phyloP scores from a whole-genome alignment of 2,797 vertebrate genomes.

The Octomys mimax region DNA sequence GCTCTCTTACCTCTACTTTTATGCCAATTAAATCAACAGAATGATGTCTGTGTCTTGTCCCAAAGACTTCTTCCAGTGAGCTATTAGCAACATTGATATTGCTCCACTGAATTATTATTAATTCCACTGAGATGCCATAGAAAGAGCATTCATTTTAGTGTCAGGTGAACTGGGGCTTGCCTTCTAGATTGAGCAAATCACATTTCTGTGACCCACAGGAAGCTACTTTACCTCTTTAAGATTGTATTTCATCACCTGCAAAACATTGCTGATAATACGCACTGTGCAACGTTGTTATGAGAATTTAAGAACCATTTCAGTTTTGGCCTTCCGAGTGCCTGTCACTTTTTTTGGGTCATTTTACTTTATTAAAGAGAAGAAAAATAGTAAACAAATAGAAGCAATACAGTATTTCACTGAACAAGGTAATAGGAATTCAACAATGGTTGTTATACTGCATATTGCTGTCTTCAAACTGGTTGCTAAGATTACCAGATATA shows the following conservation, averaged over 20 bases:
- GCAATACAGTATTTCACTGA: too few relatives aligned
- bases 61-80: neutral
- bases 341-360: too few relatives aligned
- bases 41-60: neutral
- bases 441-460: too few relatives aligned
- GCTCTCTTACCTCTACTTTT: too few relatives aligned
- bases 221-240: neutral
- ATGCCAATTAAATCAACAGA: neutral
- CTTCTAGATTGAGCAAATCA: neutral
- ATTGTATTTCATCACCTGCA: neutral
- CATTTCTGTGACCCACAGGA: neutral
- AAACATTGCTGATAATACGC: neutral
- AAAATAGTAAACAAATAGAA: too few relatives aligned
- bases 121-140: neutral
- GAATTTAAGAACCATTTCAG: neutral
- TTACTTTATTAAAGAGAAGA: too few relatives aligned
- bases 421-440: too few relatives aligned
- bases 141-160: neutral
- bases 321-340: neutral
- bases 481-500: too few relatives aligned
- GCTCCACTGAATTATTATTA: neutral
- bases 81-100: too few relatives aligned
- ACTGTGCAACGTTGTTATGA: neutral
- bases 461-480: too few relatives aligned
- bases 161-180: neutral